Percentiles rank a stretch among this genome's conserved stretches.
phyloP scores from a whole-genome alignment of 2,113 vertebrate genomes.

The Mola mola region DNA sequence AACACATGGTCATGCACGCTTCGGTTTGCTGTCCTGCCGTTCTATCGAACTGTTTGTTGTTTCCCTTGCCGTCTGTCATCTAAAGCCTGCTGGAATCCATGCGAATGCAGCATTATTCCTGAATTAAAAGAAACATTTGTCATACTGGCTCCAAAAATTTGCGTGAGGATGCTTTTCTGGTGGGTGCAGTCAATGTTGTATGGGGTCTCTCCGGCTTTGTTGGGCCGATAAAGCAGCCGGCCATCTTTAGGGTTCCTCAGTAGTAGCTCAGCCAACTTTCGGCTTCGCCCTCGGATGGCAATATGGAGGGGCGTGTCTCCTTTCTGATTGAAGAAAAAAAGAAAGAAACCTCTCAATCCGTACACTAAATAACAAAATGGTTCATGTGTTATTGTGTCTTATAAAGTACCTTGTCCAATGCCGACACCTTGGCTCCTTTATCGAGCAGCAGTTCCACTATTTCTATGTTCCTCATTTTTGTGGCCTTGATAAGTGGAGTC shows the following conservation, averaged over 20 bases:
- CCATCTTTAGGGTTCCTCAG: constrained; percentile 98
- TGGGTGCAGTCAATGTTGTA: constrained; percentile 99
- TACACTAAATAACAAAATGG: neutral
- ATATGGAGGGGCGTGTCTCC: constrained; percentile 97
- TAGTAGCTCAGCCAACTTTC: constrained; percentile 95
- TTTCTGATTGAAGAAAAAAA: constrained; percentile 82
- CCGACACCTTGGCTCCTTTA: constrained; percentile 96
- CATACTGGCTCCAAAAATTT: constrained; percentile 98
- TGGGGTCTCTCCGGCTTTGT: constrained; percentile 96
- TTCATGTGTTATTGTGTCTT: neutral
- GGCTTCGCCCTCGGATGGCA: constrained; percentile 94
- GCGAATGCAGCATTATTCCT: too few species aligned
- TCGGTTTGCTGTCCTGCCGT: too few species aligned
- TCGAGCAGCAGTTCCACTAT: constrained; percentile 96
- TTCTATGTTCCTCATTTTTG: constrained; percentile 98
- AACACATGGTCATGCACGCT: too few species aligned
- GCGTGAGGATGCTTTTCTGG: constrained; percentile 98
- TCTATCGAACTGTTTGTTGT: too few species aligned
- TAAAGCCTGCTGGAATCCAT: too few species aligned
- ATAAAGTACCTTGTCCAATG: constrained; percentile 87
- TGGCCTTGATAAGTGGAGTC: constrained; percentile 96
- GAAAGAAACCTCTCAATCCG: neutral
- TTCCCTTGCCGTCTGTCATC: too few species aligned
- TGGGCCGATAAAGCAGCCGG: constrained; percentile 94
- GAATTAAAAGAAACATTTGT: neutral